A percentile compares a stretch with the other conserved stretches of the same genome.
phyloP scores from a whole-genome alignment of 2,113 vertebrate species.

The Opisthocomus hoazin region DNA sequence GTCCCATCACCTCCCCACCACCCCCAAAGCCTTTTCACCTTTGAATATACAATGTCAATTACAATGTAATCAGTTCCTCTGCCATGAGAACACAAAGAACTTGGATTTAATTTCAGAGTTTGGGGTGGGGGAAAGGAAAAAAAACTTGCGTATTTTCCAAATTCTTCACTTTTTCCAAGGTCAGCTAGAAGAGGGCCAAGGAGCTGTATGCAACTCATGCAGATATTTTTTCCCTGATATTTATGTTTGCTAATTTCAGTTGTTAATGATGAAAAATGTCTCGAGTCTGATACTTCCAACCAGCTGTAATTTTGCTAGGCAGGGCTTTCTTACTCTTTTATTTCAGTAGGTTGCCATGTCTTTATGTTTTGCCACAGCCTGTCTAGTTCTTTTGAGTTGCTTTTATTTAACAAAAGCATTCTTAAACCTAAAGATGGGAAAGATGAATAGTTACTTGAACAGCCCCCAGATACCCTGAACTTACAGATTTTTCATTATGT shows the following conservation, averaged over 20 bases:
- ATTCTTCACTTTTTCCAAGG: not conserved
- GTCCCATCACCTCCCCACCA: not conserved
- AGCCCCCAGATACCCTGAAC: not conserved
- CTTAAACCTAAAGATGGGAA: conserved; percentile 2
- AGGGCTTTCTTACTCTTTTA: not conserved
- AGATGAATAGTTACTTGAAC: not conserved
- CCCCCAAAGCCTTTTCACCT: not conserved
- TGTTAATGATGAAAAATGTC: not conserved
- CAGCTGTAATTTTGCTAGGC: not conserved
- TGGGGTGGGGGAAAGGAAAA: not conserved
- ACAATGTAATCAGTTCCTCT: not conserved
- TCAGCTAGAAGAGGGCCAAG: not conserved
- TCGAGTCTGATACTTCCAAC: not conserved
- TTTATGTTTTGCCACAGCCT: not conserved
- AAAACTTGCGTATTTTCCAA: not conserved
- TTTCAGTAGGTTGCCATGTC: not conserved
- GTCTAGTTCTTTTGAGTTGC: not conserved
- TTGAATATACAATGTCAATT: not conserved
- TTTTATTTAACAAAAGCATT: conserved; percentile 24
- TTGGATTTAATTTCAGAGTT: not conserved
- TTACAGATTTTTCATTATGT: conserved; percentile 5
- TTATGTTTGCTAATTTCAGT: conserved; percentile 16
- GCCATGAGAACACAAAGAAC: not conserved
- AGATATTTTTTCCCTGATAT: not conserved
- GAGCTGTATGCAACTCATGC: not conserved